Conservation (phyloP, 2,888 invertebrate genomes). For the Pharmacophagus antenor region DNA sequence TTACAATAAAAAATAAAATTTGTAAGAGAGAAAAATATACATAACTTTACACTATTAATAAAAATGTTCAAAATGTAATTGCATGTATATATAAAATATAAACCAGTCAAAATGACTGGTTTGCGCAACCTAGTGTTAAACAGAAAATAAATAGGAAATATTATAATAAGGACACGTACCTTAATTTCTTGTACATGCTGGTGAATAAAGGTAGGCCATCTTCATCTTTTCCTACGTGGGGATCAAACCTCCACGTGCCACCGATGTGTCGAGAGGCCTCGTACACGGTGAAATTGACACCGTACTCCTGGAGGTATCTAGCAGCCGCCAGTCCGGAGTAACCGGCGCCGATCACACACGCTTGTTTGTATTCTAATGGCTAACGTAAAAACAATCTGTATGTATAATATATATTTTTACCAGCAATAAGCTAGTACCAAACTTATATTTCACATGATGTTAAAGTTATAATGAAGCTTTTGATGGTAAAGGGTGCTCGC, state of each 20-base stretch:
- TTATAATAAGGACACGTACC: constrained; percentile 40
- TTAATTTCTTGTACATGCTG: constrained; percentile 89
- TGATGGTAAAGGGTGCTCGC: background rate
- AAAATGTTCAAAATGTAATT: too few relatives aligned
- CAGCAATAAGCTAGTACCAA: too few relatives aligned
- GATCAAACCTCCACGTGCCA: constrained; percentile 90
- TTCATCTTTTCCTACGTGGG: constrained; percentile 82
- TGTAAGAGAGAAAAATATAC: too few relatives aligned
- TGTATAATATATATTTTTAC: too few relatives aligned
- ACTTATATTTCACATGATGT: too few relatives aligned
- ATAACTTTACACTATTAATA: too few relatives aligned
- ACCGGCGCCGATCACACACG: constrained; percentile 87
- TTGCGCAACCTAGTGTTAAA: too few relatives aligned
- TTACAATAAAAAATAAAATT: too few relatives aligned
- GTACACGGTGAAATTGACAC: constrained; percentile 81
- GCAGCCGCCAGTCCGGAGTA: constrained; percentile 86
- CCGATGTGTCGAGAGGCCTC: constrained; percentile 86
- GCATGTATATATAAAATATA: too few relatives aligned
- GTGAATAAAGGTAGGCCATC: constrained; percentile 86
- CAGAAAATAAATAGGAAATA: too few relatives aligned
- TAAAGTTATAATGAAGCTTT: too few relatives aligned
- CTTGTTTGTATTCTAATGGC: constrained; percentile 32
- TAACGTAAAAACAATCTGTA: background rate
- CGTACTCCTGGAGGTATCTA: constrained; percentile 79
- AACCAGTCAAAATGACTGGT: too few relatives aligned